phyloP scores from a whole-genome alignment of 2,797 vertebrate species.

The Neoniphon sammara region DNA sequence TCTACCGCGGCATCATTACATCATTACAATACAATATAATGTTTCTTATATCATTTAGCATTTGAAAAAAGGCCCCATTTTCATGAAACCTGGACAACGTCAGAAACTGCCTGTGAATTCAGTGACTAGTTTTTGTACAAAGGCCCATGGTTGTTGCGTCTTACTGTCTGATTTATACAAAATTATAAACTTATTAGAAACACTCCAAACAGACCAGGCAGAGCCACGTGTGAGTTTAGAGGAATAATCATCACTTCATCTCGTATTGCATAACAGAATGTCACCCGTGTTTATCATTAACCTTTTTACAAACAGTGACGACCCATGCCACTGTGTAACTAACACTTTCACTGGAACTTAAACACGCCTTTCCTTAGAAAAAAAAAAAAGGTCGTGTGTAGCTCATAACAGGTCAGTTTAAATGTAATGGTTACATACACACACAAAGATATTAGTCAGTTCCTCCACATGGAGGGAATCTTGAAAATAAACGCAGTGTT shows the following conservation, averaged over 20 bases:
- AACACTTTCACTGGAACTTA: conserved; percentile 6
- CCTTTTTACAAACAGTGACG: background rate
- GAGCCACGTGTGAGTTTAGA: background rate
- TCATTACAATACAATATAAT: too few species aligned
- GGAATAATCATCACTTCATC: too few species aligned
- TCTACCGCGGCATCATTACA: too few species aligned
- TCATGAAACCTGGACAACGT: background rate
- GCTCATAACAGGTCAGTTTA: background rate
- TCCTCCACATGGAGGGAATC: too few species aligned
- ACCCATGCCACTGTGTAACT: conserved; percentile 8
- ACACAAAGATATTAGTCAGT: too few species aligned
- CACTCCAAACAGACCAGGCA: background rate
- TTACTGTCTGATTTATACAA: too few species aligned
- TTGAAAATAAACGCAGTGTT: conserved; percentile 6
- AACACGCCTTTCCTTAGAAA: background rate
- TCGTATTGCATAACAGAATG: background rate
- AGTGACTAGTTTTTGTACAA: too few species aligned
- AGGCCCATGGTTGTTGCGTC: too few species aligned
- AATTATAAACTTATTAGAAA: background rate
- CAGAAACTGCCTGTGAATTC: background rate
- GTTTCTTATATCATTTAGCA: too few species aligned
- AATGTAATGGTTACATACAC: background rate
- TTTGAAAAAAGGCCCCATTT: background rate
- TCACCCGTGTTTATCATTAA: conserved; percentile 3
- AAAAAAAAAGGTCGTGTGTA: background rate